phyloP scores from a whole-genome alignment of 2,113 vertebrate genomes.

The Phodopus roborovskii region DNA sequence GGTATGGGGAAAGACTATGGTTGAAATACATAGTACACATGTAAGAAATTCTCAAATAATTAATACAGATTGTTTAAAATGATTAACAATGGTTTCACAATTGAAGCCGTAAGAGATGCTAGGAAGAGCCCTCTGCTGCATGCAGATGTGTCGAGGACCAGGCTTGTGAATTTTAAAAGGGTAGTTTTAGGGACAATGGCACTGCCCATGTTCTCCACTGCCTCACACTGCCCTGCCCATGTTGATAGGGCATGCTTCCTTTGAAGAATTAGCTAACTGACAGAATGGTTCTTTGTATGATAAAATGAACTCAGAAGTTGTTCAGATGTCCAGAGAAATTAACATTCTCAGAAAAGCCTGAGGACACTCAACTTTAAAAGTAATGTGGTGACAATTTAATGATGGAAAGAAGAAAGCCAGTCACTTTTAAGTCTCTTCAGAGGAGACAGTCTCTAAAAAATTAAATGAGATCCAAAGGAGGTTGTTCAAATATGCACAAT shows the following conservation, averaged over 20 bases:
- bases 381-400: slow-evolving; percentile 44
- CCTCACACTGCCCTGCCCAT: not conserved
- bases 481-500: slow-evolving; percentile 50
- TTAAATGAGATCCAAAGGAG: slow-evolving; percentile 15
- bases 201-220: not conserved
- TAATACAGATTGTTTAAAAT: not conserved
- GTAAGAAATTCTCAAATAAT: not conserved
- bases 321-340: slow-evolving; percentile 54
- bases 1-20: not conserved
- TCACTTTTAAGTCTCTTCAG: slow-evolving; percentile 57
- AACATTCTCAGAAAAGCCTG: slow-evolving; percentile 48
- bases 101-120: not conserved
- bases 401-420: slow-evolving; percentile 20
- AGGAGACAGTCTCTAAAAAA: slow-evolving; percentile 53
- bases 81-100: not conserved
- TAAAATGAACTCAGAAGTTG: slow-evolving; percentile 36
- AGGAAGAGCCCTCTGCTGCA: not conserved
- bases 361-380: slow-evolving; percentile 67
- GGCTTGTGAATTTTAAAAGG: not conserved
- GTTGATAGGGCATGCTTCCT: not conserved
- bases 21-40: no score
- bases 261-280: slow-evolving; percentile 32
- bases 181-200: not conserved
- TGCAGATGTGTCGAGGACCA: not conserved
- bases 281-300: not conserved